Percentiles rank a stretch among this genome's conserved stretches.
Conservation (phyloP, 2,797 vertebrate genomes). For the Lophotriccus pileatus region DNA sequence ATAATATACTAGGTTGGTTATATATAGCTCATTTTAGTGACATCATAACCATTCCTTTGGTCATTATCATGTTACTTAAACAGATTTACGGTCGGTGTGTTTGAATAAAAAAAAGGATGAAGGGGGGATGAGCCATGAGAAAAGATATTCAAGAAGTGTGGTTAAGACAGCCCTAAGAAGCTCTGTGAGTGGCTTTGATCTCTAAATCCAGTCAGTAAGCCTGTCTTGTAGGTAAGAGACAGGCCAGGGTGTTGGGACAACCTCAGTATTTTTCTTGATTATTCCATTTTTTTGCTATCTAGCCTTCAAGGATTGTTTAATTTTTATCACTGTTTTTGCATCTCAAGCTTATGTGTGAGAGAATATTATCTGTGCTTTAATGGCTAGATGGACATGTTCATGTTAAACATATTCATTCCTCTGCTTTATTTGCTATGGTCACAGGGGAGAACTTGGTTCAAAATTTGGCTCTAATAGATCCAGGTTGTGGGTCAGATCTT, state of each 20-base stretch:
- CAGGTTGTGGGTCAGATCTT: neutral
- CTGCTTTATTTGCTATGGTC: neutral
- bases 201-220: neutral
- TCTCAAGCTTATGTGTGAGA: neutral
- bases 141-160: neutral
- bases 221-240: neutral
- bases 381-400: neutral
- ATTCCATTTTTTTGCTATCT: neutral
- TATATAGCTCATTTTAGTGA: conserved; percentile 57
- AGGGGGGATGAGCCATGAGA: neutral
- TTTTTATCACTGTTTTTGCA: neutral
- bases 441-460: neutral
- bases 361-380: neutral
- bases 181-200: neutral
- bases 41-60: conserved; percentile 47
- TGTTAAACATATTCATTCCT: neutral
- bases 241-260: neutral
- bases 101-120: conserved; percentile 29
- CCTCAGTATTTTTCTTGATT: neutral
- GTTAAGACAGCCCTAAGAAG: neutral
- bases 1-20: conserved; percentile 42
- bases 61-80: conserved; percentile 60
- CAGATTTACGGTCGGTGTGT: neutral
- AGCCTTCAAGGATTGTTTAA: neutral
- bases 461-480: neutral